Evolutionary conservation across 2,113 vertebrate genomes (phyloP).

Genomic region (Monopterus albus): DNA sequence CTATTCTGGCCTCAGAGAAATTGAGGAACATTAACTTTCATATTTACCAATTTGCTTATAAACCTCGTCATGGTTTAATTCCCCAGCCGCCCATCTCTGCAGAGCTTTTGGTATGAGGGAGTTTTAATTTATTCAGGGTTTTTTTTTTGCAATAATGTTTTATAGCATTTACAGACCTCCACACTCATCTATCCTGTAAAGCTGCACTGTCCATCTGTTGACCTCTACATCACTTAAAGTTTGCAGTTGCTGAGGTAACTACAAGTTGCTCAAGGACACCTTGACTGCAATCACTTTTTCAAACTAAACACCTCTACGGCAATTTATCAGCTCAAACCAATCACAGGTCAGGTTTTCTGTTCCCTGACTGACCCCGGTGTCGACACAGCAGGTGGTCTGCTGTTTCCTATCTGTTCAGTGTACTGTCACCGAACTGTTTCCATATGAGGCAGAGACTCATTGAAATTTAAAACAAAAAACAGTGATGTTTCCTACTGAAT

Average conservation of each 20-base stretch:
- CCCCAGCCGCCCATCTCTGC: conserved; percentile 15
- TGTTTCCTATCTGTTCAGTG: neutral
- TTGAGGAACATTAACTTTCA: conserved; percentile 49
- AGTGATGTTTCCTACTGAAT: neutral
- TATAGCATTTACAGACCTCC: conserved; percentile 11
- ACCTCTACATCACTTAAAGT: conserved; percentile 1
- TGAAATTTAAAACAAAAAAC: neutral
- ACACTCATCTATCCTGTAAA: neutral
- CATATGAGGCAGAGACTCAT: neutral
- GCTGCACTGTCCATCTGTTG: neutral
- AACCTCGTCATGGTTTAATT: conserved; percentile 17
- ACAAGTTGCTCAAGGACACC: conserved; percentile 43
- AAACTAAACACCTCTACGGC: conserved; percentile 8
- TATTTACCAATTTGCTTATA: conserved; percentile 47
- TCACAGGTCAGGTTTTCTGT: conserved; percentile 4
- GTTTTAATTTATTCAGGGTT: conserved; percentile 7
- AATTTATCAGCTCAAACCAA: conserved; percentile 41
- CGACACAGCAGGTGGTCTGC: neutral
- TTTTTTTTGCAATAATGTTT: neutral
- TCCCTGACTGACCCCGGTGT: neutral
- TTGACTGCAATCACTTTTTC: conserved; percentile 14
- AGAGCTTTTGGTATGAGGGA: no score
- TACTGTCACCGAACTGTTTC: neutral
- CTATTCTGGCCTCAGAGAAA: conserved; percentile 39
- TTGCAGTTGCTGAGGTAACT: conserved; percentile 9